Conservation (phyloP, 2,888 invertebrate genomes). For the Caenorhabditis sp. region DNA sequence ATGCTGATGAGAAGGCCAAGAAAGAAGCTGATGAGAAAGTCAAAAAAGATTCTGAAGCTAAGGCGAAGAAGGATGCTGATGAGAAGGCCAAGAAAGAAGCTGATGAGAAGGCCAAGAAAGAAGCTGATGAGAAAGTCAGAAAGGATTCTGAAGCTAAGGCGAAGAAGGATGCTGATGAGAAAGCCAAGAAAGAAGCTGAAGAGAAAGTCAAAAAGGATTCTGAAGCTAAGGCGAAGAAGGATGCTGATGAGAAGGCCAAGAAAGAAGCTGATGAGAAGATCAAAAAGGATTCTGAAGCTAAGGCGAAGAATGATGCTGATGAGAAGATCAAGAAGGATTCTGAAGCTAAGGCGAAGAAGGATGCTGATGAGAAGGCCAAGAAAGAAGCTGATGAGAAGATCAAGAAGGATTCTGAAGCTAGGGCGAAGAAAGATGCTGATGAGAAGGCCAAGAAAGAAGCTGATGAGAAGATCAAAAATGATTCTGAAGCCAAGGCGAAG, state of each 20-base stretch:
- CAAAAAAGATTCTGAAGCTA: constrained; percentile 1
- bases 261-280: constrained; percentile 12
- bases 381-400: constrained; percentile 10
- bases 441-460: constrained; percentile 7
- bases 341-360: constrained; percentile 10
- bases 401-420: constrained; percentile 2
- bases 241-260: constrained; percentile 18
- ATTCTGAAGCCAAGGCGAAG: constrained; percentile 8
- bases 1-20: constrained; percentile 9
- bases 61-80: constrained; percentile 11
- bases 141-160: constrained; percentile 2
- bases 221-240: constrained; percentile 7
- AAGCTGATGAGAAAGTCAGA: not conserved
- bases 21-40: constrained; percentile 8
- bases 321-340: constrained; percentile 8
- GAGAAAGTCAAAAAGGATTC: not conserved
- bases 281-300: constrained; percentile 6
- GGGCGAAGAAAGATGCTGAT: constrained; percentile 3
- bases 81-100: constrained; percentile 8
- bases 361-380: constrained; percentile 3
- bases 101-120: not conserved
- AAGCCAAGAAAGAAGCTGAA: constrained; percentile 4
- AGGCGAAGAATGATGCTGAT: constrained; percentile 10
- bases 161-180: constrained; percentile 10
- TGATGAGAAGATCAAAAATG: constrained; percentile 15